Evolutionary conservation across 2,797 vertebrate genomes (phyloP), one percentile per base, ranked within the genome.

Genomic region (Sorex maritimensis): DNA sequence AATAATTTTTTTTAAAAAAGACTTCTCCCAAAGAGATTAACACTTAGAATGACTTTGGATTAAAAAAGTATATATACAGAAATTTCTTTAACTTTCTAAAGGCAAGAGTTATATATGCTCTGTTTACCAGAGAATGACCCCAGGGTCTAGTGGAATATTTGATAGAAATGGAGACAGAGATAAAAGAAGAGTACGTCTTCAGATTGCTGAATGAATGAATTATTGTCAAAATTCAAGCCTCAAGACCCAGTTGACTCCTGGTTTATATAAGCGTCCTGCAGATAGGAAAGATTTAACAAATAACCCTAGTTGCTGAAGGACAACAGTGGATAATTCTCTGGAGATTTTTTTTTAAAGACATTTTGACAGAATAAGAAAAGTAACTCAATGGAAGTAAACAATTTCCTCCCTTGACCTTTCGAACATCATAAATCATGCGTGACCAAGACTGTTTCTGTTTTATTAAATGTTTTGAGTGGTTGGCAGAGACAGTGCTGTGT

Each of bases 321-420:
- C 12, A 74, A 46, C 19, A 67, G 69, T 68, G 38, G 7, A 2
- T 74, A 55, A 81, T 90, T 67, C 67, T 46, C 28, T 74, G 65
- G 44, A 94, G 13, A 41, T 30, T 58, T 80, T 72, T 72, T 92
- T 94, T 88, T 3, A 63, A 89, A 81, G 44, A 13, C 3, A 90
- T 73, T 89, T 63, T 34, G 28, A 63, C 41, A 49, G 58, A 69
- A n/a, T 69, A 71, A 86, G 67, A 86, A 49, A 90, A 80, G 6
- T 65, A 85, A 73, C 15, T 80, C 15, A 49, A 9, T 30, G 19
- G 24, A 86, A 69, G 74, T 72, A 81, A n/a, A 68, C 23, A 13
- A 1, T 86, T 72, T 79, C 38, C 12, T 90, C n/a, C 75, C 24
- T 46, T 77, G 61, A 81, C 11, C 9, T 74, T 84, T 72, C 58